Base-by-base conservation (phyloP, 2,797 vertebrate species). In the Sebastes hubbsi region DNA sequence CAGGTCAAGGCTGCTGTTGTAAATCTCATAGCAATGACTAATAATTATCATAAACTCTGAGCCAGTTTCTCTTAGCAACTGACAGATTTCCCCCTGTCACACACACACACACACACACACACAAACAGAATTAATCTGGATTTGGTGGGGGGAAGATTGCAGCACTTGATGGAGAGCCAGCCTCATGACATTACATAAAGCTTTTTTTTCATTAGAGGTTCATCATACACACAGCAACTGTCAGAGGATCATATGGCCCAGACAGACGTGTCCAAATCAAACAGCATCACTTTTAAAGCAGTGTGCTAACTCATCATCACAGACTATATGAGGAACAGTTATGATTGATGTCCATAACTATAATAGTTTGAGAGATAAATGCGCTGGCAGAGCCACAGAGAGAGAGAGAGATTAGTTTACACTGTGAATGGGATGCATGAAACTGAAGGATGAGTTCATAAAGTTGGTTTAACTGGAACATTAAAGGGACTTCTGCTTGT, bases 181-280 rank as follows among this genome's bases (percentile, higher is more conserved):
- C 90, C 91, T 88, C 92, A 85, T 92, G 92, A 81, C 85, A 89
- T 96, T 96, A 96, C 91, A 94, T 96, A 96, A 96, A 92, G 92
- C 90, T 77, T 90, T 89, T 30, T 3, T 30, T 3, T 95, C 94
- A 94, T 96, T 95, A 96, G 89, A 94, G 92, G 92, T 94, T 96
- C 95, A 96, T 96, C 81, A 84, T 42, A 77, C 55, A 75, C 77
- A 68, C 60, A 62, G 72, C 71, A 85, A 70, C 78, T 80, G 78
- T 80, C 29, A 61, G 32, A 55, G 67, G 52, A 76, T 73, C 59
- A 14, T 73, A 70, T 55, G 70, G 77, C 38, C 81, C 67, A 46
- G 70, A 78, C 55, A 54, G 70, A 78, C 55, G 10, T 74, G 65
- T 83, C 78, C 24, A 24, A 81, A 60, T 66, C 75, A 65, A 70